Conservation (phyloP, 2,888 invertebrate species). For the Drosophila pegasa region DNA sequence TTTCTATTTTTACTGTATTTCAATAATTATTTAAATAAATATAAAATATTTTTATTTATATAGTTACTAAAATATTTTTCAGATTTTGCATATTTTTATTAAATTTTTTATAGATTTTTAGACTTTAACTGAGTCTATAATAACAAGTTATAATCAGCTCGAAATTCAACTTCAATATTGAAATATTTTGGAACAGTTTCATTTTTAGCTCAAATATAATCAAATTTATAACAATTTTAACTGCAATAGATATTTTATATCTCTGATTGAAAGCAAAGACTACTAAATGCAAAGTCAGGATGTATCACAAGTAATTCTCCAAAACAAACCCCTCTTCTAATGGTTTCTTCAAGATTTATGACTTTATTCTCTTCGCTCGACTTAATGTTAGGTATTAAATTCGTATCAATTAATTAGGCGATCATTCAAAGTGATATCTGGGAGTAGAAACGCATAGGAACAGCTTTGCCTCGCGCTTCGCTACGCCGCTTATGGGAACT, state of each 20-base stretch:
- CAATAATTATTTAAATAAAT: no score
- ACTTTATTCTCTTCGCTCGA: no score
- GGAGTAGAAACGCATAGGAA: neutral
- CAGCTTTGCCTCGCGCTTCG: neutral
- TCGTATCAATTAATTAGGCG: neutral
- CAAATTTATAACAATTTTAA: neutral
- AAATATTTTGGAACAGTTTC: no score
- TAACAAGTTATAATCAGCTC: no score
- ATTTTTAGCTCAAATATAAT: neutral
- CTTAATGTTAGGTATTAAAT: neutral
- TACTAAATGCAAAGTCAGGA: neutral
- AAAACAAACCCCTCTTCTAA: neutral
- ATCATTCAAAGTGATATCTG: neutral
- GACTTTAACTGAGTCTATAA: no score
- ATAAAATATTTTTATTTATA: no score
- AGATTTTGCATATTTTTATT: no score
- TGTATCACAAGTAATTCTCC: neutral
- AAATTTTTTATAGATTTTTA: no score
- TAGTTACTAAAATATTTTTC: no score
- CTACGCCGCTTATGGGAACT: neutral
- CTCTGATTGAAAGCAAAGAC: neutral
- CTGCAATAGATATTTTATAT: neutral
- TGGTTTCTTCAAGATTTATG: neutral
- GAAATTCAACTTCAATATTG: no score
- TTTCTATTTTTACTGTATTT: no score